Base-by-base conservation (phyloP, 2,888 invertebrate genomes). In the Cerceris rybyensis region DNA sequence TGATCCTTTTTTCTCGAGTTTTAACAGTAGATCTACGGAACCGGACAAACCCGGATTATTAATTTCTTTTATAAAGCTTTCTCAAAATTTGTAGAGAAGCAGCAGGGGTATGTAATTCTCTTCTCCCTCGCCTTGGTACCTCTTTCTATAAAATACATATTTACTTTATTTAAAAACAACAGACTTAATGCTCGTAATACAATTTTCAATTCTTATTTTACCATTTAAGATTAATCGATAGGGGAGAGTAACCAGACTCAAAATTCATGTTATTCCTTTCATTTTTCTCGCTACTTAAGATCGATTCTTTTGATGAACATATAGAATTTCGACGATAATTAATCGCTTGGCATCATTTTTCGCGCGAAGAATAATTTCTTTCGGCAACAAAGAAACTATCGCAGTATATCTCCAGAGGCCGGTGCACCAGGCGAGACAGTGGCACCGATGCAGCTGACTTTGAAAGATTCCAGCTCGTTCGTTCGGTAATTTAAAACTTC, bases 401-500 rank as follows among this genome's bases (percentile, higher is more conserved):
- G 59, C 69, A 57, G 46, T n/a, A 71, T 68, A 70, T 74, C 59
- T 28, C 69, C 67, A 28, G 28, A 14, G 72, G 68, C 74, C 67
- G 66, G 67, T 68, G 77, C 72, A 65, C 46, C 16, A 66, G 61
- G 68, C 55, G 54, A 67, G 46, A 43, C 59, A 65, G 50, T 64
- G 70, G 55, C 55, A 54, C 17, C 68, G 64, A 50, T 14, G 78
- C 75, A 84, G 78, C 77, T 84, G 84, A 83, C 83, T 84, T 83
- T 85, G 85, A 82, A 83, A 50, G 81, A 84, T 85, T 73, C 75
- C 75, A 57, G 65, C 66, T 64, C 81, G 72, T 81, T 83, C 83
- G 64, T 83, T 83, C 71, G 83, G 83, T 78, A 84, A 85, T 84
- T 85, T 81, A 67, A 84, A 83, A 81, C 78, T 74, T 83, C 83